Percentiles rank a stretch among this genome's conserved stretches.
phyloP scores from a whole-genome alignment of 2,888 invertebrate genomes.

The Drosophila kuntzei region DNA sequence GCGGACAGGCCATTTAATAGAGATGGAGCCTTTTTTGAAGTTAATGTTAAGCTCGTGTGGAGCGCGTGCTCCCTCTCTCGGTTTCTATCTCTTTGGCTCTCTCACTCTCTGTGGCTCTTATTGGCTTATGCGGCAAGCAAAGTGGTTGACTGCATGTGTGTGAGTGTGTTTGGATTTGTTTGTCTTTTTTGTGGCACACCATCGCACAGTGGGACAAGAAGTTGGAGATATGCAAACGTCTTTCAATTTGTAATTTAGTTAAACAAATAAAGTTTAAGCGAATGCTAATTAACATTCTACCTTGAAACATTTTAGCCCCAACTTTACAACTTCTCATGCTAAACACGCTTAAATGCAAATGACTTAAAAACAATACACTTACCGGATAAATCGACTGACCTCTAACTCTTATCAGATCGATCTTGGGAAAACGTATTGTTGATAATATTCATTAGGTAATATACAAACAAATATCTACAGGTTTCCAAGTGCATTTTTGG shows the following conservation, averaged over 20 bases:
- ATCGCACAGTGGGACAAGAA: conserved; percentile 57
- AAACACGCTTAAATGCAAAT: conserved; percentile 57
- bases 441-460: conserved; percentile 20
- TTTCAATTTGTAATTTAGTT: conserved; percentile 2
- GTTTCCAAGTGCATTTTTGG: background rate
- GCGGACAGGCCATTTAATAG: conserved; percentile 56
- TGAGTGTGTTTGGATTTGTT: conserved; percentile 57
- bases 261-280: conserved; percentile 10
- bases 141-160: conserved; percentile 67
- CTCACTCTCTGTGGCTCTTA: conserved; percentile 50
- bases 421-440: conserved; percentile 25
- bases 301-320: conserved; percentile 39
- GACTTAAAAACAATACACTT: conserved; percentile 35
- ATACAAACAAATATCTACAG: conserved; percentile 1
- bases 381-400: conserved; percentile 38
- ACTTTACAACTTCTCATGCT: conserved; percentile 49
- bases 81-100: conserved; percentile 14
- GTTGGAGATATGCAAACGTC: background rate
- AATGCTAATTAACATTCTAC: conserved; percentile 28
- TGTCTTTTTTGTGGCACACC: conserved; percentile 67
- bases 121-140: conserved; percentile 76
- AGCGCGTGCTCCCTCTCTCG: conserved; percentile 45
- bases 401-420: conserved; percentile 37
- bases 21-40: conserved; percentile 65
- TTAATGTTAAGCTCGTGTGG: conserved; percentile 47